Base-by-base conservation (phyloP, 92 coral and sea anemone genomes). In the Parazoanthus darwini region DNA sequence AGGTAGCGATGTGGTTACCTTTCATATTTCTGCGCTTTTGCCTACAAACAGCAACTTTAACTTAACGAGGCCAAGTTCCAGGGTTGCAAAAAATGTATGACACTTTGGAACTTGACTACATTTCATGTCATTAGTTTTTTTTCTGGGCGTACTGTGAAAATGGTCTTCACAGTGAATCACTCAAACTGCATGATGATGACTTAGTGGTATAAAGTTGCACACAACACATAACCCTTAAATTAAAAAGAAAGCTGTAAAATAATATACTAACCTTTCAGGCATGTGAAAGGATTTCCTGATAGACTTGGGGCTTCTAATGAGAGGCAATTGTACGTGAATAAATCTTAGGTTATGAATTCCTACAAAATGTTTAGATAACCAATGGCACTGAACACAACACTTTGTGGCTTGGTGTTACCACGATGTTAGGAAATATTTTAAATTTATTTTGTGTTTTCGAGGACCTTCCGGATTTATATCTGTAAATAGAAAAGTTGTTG, bases 201-300 rank as follows among this genome's bases (percentile, higher is more conserved):
- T 22, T 3, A 35, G 22, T 22, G 46, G 44, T 74, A n/a, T n/a
- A 1, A 4, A 10, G 78, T 74, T 36, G 18, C 78, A 74, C 78
- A 74, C 22, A 44, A 39, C 22, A 0, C 16, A 16, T 35, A 35
- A 3, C 23, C 29, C 23, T 68, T 5, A 68, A 26, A 8, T n/a
- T n/a, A 6, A 14, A 74, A 8, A 16, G 25, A 11, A 14, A 36
- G 20, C 5, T 38, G 48, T 39, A 75, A 22, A 44, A 33, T 22
- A n/a, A n/a, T 38, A 77, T 46, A 78, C 83, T 26, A 46, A 79
- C 83, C 83, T 35, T 79, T 79, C 23, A 79, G 25, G 37, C 83
- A 79, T 20, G 83, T 79, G 83, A 79, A 79, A 50, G 83, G 83
- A 79, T 79, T 79, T 29, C 83, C 83, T 18, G 83, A 44, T 26